Base-by-base conservation (phyloP, 1,140 invertebrate species). In the Aphaenogaster floridana region DNA sequence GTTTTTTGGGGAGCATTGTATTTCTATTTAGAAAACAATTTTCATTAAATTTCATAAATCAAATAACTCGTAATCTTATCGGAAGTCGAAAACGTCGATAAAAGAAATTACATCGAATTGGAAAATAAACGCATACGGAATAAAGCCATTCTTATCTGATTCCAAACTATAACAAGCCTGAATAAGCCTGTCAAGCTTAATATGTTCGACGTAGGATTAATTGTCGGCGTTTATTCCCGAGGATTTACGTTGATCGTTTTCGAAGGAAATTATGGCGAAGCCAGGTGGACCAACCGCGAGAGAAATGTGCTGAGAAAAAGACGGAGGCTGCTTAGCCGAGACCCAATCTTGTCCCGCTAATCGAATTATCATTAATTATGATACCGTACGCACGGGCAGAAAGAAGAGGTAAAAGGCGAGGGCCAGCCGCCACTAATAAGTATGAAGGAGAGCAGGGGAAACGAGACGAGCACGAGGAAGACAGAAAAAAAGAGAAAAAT, bases 311-410 rank as follows among this genome's bases (percentile, higher is more conserved):
- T 34, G 8, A 57, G 64, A 72, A 52, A 78, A 77, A 59, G 74
- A 89, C 76, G 87, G 89, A 59, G 84, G 87, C 87, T 91, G 89
- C 79, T 91, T 91, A 87, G 87, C 57, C 63, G 61, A 57, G 63
- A 77, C 57, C 77, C 87, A 90, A 93, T 93, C 93, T 93, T 93
- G 93, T 94, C 78, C 89, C 61, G 91, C 93, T 94, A 94, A 94
- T 94, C 92, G 93, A 94, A 94, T 94, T 94, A 95, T 93, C 93
- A 92, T 94, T 92, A 93, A 93, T 93, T 92, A 93, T 91, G 90
- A 94, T 93, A 93, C 90, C 79, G 91, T 81, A 54, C 68, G 69
- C 48, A 66, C 64, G 48, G 9, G 48, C 39, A 88, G 50, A 80
- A 68, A 76, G 74, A 88, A 72, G 59, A 87, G 61, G 72, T 76